These are phyloP conservation scores for Onthophagus taurus DNA, from an alignment of 1,140 invertebrate species.

Conservation along the genomic window DNA sequence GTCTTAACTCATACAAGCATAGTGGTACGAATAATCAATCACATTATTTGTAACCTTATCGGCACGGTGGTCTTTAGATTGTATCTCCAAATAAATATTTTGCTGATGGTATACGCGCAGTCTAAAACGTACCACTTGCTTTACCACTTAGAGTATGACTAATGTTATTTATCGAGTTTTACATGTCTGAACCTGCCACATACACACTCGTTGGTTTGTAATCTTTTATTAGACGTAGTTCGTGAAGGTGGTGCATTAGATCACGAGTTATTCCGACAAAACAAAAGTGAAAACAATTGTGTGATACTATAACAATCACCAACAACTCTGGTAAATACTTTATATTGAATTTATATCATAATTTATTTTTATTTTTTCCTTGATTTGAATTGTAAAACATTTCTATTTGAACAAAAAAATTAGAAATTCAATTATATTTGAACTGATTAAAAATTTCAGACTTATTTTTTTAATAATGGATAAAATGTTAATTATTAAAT, in stretches of 20 bases:
- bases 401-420: too few species aligned
- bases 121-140: neutral
- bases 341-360: constrained; percentile 1
- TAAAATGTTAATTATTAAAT: neutral
- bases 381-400: neutral
- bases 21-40: neutral
- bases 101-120: neutral
- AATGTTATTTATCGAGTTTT: neutral
- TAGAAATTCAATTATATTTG: too few species aligned
- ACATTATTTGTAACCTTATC: neutral
- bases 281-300: neutral
- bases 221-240: neutral
- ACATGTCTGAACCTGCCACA: neutral
- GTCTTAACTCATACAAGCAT: neutral
- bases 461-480: neutral
- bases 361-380: neutral
- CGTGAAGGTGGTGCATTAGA: neutral
- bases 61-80: neutral
- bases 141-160: constrained; percentile 1
- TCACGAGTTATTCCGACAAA: neutral
- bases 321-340: constrained; percentile 1
- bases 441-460: neutral
- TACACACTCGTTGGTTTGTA: neutral
- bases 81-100: neutral
- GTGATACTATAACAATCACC: neutral